Evolutionary conservation across 2,797 vertebrate species (phyloP).

Genomic region (Botia kubotai): DNA sequence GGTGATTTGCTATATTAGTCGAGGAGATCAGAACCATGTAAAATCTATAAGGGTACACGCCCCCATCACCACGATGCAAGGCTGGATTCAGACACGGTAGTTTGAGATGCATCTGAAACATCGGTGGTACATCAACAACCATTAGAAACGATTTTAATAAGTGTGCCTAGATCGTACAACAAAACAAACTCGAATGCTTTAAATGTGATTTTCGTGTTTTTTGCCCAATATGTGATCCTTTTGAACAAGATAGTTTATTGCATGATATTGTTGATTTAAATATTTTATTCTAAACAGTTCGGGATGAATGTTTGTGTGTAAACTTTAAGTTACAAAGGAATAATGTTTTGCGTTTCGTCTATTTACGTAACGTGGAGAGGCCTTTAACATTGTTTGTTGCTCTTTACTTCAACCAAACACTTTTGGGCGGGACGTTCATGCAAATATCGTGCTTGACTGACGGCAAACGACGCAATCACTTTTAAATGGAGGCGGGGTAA

Average conservation of each 20-base stretch:
- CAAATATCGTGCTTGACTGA: slow-evolving; percentile 69
- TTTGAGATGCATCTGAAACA: neutral
- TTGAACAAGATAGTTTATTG: neutral
- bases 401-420: slow-evolving; percentile 75
- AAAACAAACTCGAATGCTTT: neutral
- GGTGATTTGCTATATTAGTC: neutral
- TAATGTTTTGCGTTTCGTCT: slow-evolving; percentile 48
- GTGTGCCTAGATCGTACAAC: neutral
- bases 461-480: slow-evolving; percentile 61
- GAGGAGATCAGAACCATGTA: neutral
- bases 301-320: neutral
- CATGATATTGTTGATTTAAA: neutral
- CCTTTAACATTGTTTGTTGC: slow-evolving; percentile 79
- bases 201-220: neutral
- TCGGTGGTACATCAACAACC: neutral
- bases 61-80: slow-evolving; percentile 66
- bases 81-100: slow-evolving; percentile 5
- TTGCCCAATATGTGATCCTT: neutral
- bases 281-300: neutral
- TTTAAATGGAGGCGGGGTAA: slow-evolving; percentile 59
- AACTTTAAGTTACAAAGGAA: slow-evolving; percentile 16
- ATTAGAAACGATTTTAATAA: neutral
- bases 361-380: slow-evolving; percentile 79
- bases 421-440: slow-evolving; percentile 68
- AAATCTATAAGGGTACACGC: slow-evolving; percentile 72